phyloP scores from a whole-genome alignment of 2,888 invertebrate genomes.

The Bellardia pandia region DNA sequence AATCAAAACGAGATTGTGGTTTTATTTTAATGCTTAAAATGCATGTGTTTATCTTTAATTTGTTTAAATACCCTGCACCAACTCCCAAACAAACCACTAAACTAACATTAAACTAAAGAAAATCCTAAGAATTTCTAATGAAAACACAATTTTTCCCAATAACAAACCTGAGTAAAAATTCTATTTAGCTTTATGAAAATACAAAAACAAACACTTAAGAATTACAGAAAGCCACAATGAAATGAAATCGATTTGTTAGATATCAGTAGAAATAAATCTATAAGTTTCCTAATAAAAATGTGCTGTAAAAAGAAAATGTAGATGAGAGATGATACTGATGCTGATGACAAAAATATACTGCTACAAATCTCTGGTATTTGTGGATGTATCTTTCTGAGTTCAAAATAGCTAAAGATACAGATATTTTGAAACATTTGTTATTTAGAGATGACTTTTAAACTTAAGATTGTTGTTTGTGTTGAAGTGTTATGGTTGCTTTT shows the following conservation, averaged over 20 bases:
- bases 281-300: slow-evolving; percentile 61
- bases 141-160: not conserved
- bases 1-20: slow-evolving; percentile 27
- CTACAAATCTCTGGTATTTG: not conserved
- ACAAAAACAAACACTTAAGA: slow-evolving; percentile 42
- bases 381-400: too few species aligned
- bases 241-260: slow-evolving; percentile 27
- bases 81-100: not conserved
- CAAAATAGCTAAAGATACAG: not conserved
- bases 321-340: slow-evolving; percentile 48
- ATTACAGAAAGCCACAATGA: slow-evolving; percentile 8
- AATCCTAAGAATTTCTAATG: slow-evolving; percentile 45
- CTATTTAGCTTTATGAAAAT: slow-evolving; percentile 26
- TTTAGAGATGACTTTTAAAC: slow-evolving; percentile 40
- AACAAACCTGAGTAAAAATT: slow-evolving; percentile 15
- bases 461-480: not conserved
- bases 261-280: slow-evolving; percentile 67
- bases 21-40: slow-evolving; percentile 59
- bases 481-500: slow-evolving; percentile 4
- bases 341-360: slow-evolving; percentile 34
- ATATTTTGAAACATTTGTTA: not conserved
- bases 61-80: slow-evolving; percentile 28
- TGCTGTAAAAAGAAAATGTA: slow-evolving; percentile 34
- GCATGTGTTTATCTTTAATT: slow-evolving; percentile 57
- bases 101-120: not conserved